phyloP scores from a whole-genome alignment of 2,888 invertebrate species.

The Epinotia brunnichana region DNA sequence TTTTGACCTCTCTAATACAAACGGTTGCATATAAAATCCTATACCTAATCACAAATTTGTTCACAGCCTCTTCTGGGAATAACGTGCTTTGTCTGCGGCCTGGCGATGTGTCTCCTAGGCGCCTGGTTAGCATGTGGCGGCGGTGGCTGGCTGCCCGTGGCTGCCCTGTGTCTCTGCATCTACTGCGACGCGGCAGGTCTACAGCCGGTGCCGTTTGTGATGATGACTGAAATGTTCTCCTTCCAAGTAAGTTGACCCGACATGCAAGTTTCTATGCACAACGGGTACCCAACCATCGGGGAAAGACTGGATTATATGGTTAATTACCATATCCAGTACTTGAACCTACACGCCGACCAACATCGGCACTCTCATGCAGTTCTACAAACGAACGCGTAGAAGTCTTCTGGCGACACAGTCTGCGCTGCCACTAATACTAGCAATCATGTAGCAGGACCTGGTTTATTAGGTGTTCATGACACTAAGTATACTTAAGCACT shows the following conservation, averaged over 20 bases:
- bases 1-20: too few species aligned
- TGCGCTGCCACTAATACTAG: too few species aligned
- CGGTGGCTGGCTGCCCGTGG: conserved; percentile 68
- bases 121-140: conserved; percentile 66
- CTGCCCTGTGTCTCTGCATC: conserved; percentile 74
- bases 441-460: too few species aligned
- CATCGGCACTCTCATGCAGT: too few species aligned
- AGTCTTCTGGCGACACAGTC: too few species aligned
- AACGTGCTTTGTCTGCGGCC: conserved; percentile 72
- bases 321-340: too few species aligned
- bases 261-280: neutral
- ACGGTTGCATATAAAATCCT: too few species aligned
- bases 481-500: too few species aligned
- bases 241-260: conserved; percentile 64
- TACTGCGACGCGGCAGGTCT: conserved; percentile 78
- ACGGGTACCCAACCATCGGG: neutral
- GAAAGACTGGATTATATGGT: too few species aligned
- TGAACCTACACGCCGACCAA: too few species aligned
- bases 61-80: conserved; percentile 69
- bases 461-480: too few species aligned
- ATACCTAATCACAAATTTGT: neutral
- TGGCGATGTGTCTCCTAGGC: conserved; percentile 67
- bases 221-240: conserved; percentile 79
- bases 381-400: too few species aligned
- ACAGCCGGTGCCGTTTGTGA: conserved; percentile 77